Conservation (phyloP, 2,888 invertebrate species). For the Drosophila yooni region DNA sequence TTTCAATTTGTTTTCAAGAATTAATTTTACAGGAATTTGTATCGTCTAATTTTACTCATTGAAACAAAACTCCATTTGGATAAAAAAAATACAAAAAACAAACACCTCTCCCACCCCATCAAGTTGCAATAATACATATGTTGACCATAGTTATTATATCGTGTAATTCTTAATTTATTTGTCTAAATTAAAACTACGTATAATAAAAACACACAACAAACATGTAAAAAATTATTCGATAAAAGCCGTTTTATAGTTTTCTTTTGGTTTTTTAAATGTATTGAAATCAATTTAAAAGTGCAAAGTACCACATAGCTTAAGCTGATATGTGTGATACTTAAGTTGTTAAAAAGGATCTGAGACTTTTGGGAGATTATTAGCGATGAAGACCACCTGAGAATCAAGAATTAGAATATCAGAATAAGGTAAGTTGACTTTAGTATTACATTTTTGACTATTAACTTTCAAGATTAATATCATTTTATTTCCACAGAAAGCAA, state of each 20-base stretch:
- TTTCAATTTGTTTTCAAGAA: conserved; percentile 57
- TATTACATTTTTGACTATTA: neutral
- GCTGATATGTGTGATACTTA: neutral
- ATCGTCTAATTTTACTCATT: conserved; percentile 38
- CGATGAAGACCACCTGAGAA: neutral
- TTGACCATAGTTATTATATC: conserved; percentile 80
- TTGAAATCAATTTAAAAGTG: neutral
- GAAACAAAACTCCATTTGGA: neutral
- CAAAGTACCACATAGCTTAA: too few species aligned
- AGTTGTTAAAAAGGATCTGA: neutral
- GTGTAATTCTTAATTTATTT: conserved; percentile 78
- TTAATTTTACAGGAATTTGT: conserved; percentile 43
- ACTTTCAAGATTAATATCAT: neutral
- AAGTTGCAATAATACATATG: conserved; percentile 63
- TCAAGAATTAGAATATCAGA: neutral
- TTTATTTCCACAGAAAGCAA: neutral
- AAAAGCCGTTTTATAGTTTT: neutral
- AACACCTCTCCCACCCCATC: conserved; percentile 15
- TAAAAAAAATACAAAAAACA: neutral
- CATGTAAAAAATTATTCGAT: conserved; percentile 28
- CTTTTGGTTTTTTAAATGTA: neutral
- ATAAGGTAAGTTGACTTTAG: neutral
- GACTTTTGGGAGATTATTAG: neutral
- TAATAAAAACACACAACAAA: conserved; percentile 67
- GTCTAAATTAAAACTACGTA: conserved; percentile 77